Percentiles rank a stretch among this genome's conserved stretches.
Evolutionary conservation across 2,888 invertebrate genomes (phyloP).

Genomic region (Didymodactylos carnosus): DNA sequence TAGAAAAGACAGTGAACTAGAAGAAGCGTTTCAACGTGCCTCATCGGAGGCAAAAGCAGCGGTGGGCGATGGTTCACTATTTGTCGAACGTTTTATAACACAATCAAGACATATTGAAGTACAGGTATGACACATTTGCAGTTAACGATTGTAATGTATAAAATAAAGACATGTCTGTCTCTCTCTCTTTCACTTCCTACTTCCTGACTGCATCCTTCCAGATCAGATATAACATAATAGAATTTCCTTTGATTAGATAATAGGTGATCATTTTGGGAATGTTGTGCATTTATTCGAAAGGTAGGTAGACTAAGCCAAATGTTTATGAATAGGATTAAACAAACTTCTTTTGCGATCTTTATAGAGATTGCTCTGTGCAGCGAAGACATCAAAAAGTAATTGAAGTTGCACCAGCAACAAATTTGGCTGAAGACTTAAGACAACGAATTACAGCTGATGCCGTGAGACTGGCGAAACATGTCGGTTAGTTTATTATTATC

Average conservation of each 20-base stretch:
- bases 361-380: constrained; percentile 96
- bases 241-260: no score
- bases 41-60: constrained; percentile 83
- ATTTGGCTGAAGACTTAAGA: constrained; percentile 48
- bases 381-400: constrained; percentile 92
- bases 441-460: constrained; percentile 74
- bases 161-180: no score
- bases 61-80: constrained; percentile 94
- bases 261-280: constrained; percentile 70
- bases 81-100: constrained; percentile 93
- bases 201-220: no score
- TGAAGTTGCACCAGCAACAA: constrained; percentile 92
- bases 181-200: no score
- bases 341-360: no score
- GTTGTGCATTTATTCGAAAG: constrained; percentile 84
- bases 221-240: no score
- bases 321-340: no score
- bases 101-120: constrained; percentile 93
- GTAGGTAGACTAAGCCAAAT: no score
- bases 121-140: no score
- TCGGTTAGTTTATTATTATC: no score
- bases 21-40: constrained; percentile 70
- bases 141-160: no score
- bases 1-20: constrained; percentile 22
- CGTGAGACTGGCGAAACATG: constrained; percentile 63